Evolutionary conservation across 2,888 invertebrate genomes (phyloP), one percentile per base, ranked within the genome.

Genomic region (Pyrgus malvae): DNA sequence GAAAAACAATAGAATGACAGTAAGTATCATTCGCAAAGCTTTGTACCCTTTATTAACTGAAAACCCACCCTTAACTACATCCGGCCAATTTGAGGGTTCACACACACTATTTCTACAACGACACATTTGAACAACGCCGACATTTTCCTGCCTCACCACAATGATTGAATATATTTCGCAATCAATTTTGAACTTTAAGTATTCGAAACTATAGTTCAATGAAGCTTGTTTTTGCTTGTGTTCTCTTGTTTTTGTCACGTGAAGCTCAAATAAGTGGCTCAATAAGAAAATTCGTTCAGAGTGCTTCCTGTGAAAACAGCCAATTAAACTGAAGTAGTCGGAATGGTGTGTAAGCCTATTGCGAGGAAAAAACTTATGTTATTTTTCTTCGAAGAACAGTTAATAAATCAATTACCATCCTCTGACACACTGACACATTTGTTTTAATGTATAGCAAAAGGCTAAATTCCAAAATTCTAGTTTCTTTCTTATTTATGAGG

Each of bases 261-360:
- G 44, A 17, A 27, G 17, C 44, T 44, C 17, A 11, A 41, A 41
- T 23, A 8, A 9, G 25, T 41, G 23, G 25, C 25, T 41, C 41
- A 27, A 14, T 31, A 27, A 31, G 44, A 44, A 29, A 45, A 45
- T 45, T 45, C 31, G 19, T 17, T 19, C 31, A 31, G 9, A 31
- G 21, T 19, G 45, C 8, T 11, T 31, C n/a, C 44, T 31, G 31
- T 9, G 21, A 45, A 31, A 45, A 45, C 44, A 31, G 45, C 19
- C 45, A 45, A 33, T 45, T 45, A 45, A 31, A 8, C 31, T 31
- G 31, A 45, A 45, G 45, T 21, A 45, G 16, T 7, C 44, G 12
- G 17, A 45, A 31, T 19, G 2, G 17, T 16, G 45, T 31, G n/a
- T 31, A 31, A 45, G 17, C 29, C 45, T 12, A 19, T 31, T 31